Percentiles rank a stretch among this genome's conserved stretches.
These are phyloP conservation scores for Dicentrarchus labrax DNA, from an alignment of 2,113 vertebrate species.

Conservation along the genomic window DNA sequence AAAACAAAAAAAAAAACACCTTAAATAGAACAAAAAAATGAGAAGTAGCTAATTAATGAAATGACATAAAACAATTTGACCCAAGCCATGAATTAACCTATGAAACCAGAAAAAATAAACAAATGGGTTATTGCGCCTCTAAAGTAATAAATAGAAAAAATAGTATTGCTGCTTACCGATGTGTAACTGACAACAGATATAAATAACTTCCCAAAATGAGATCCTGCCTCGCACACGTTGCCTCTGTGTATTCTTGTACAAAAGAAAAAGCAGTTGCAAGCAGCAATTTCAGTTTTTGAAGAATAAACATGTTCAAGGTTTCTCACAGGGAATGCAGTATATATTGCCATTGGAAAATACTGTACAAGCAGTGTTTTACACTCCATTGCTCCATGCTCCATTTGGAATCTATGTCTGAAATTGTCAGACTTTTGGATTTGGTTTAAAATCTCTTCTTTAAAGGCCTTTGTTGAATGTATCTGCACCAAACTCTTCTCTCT, in stretches of 20 bases:
- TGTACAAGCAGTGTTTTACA: not conserved
- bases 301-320: not conserved
- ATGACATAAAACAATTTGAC: not conserved
- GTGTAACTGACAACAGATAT: conserved; percentile 31
- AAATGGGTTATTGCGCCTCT: not conserved
- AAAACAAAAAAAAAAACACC: no score
- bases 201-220: conserved; percentile 23
- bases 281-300: not conserved
- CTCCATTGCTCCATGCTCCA: not conserved
- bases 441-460: not conserved
- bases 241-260: conserved; percentile 10
- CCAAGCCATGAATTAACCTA: not conserved
- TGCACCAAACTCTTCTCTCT: not conserved
- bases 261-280: not conserved
- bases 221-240: not conserved
- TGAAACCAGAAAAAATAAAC: not conserved
- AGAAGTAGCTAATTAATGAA: not conserved
- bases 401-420: not conserved
- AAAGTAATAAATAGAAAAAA: conserved; percentile 5
- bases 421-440: not conserved
- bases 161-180: not conserved
- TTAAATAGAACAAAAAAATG: not conserved
- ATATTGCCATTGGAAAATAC: not conserved
- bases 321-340: not conserved
- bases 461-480: not conserved